Conservation (phyloP, 2,113 vertebrate genomes). For the Garra rufa region DNA sequence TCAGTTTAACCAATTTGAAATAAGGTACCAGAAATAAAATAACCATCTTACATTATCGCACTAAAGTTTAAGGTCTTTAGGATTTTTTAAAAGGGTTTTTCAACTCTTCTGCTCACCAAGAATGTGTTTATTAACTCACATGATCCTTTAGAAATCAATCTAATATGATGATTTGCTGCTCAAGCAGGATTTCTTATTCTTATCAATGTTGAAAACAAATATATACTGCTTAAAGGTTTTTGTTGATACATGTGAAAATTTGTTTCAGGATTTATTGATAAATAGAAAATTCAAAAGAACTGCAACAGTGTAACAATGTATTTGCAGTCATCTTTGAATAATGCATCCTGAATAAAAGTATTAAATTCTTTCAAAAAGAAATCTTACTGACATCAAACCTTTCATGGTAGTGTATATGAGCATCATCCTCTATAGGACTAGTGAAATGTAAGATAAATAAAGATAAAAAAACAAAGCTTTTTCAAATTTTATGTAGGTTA, state of each 20-base stretch:
- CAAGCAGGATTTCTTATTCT: neutral
- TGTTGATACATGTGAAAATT: too few relatives aligned
- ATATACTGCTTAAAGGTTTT: too few relatives aligned
- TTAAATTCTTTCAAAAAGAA: neutral
- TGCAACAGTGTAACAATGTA: neutral
- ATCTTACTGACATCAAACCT: neutral
- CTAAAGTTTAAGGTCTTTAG: neutral
- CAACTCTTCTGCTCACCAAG: too few relatives aligned
- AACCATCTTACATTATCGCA: neutral
- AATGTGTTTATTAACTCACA: neutral
- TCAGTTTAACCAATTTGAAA: neutral
- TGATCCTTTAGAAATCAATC: neutral
- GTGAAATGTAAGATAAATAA: neutral
- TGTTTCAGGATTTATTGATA: too few relatives aligned
- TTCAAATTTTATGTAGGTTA: neutral
- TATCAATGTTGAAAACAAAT: too few relatives aligned
- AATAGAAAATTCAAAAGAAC: neutral
- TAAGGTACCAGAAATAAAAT: neutral
- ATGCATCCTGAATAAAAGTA: neutral
- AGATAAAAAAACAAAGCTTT: too few relatives aligned
- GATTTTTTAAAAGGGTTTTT: too few relatives aligned
- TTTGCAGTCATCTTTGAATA: neutral
- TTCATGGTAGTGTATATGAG: neutral
- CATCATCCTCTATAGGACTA: neutral
- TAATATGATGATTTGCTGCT: neutral